Evolutionary conservation across 2,888 invertebrate species (phyloP), one percentile per base, ranked within the genome.

Genomic region (Apodemia mormo): DNA sequence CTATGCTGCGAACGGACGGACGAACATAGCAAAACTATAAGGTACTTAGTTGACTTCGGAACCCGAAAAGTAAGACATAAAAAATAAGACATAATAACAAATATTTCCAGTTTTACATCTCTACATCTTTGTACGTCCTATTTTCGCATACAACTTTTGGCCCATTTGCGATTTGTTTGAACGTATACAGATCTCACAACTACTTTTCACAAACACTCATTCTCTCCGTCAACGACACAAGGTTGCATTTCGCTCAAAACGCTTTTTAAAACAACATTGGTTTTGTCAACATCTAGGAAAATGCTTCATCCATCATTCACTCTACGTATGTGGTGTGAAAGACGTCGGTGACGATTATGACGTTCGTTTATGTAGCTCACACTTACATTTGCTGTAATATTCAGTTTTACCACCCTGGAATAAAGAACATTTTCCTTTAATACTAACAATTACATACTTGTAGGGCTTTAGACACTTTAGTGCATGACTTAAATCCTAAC

Each of bases 291-390:
- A 84, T 86, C 85, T 89, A 86, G 85, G 86, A 85, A 85, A 84
- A 85, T 87, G 82, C 85, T 90, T 88, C 90, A 91, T 90, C 87
- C 89, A 91, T 91, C 91, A 89, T 89, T 90, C 88, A 89, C 86
- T 85, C 85, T 84, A 78, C 85, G 80, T 77, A 74, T 84, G 81
- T 80, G 82, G 82, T 85, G 84, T 92, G 89, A 90, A 90, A 90
- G 90, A 89, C 84, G 86, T n/a, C 80, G 87, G 82, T 88, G 86
- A 87, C 84, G 86, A 88, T 89, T 90, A 85, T 90, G 85, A 86
- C 85, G 82, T 82, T 79, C 81, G 82, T 80, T 83, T 81, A 82
- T 75, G 80, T 82, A 80, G 79, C 77, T 83, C 81, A 82, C 52
- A 65, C 65, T 40, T 49, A 14, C 65, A 54, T 54, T 30, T 68